Evolutionary conservation across 2,888 invertebrate species (phyloP).

Genomic region (Ornithoptera priamus): DNA sequence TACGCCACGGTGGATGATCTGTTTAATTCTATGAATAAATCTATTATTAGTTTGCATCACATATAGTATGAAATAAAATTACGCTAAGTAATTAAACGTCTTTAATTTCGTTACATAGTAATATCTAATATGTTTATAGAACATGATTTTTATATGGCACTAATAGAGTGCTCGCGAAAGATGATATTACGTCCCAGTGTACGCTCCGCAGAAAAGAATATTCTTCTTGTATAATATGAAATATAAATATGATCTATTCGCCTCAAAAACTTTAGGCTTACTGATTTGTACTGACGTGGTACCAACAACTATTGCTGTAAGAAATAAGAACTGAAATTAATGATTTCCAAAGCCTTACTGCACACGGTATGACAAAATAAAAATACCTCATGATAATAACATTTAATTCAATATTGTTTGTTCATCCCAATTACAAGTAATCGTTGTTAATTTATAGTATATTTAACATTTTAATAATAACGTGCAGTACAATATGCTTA

Average conservation of each 20-base stretch:
- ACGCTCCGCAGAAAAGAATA: constrained; percentile 24
- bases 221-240: constrained; percentile 16
- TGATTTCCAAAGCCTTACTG: too few species aligned
- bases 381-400: too few species aligned
- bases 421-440: too few species aligned
- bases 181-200: background rate
- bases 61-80: background rate
- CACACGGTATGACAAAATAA: too few species aligned
- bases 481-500: too few species aligned
- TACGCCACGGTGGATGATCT: too few species aligned
- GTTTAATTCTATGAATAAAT: background rate
- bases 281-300: background rate
- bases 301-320: constrained; percentile 8
- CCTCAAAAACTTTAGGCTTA: constrained; percentile 5
- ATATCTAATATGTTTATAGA: background rate
- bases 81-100: background rate
- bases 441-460: too few species aligned
- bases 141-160: background rate
- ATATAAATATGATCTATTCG: constrained; percentile 3
- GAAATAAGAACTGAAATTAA: too few species aligned
- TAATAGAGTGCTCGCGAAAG: background rate
- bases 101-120: background rate
- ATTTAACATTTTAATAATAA: too few species aligned
- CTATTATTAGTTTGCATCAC: background rate
- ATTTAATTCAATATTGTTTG: too few species aligned